Evolutionary conservation across 2,797 vertebrate genomes (phyloP).

Genomic region (Aythya fuligula): DNA sequence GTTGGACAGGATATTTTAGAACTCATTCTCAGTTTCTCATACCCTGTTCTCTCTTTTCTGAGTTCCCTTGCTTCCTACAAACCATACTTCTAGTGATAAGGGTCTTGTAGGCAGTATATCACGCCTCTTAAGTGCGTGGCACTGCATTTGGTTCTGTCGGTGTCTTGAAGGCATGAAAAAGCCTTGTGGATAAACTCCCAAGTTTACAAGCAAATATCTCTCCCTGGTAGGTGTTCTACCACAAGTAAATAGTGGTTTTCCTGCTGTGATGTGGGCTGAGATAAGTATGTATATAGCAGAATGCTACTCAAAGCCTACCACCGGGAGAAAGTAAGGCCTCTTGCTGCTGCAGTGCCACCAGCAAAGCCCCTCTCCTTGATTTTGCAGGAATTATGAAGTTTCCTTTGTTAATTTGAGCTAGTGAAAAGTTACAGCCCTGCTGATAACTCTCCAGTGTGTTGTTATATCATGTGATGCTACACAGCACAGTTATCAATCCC

Average conservation of each 20-base stretch:
- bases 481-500: neutral
- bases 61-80: neutral
- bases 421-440: conserved; percentile 18
- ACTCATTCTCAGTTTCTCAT: neutral
- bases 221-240: neutral
- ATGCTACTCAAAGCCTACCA: neutral
- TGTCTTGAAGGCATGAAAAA: neutral
- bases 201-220: neutral
- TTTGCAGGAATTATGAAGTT: neutral
- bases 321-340: neutral
- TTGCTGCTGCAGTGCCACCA: neutral
- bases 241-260: neutral
- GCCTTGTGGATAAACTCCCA: neutral
- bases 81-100: neutral
- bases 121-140: neutral
- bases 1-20: neutral
- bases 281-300: neutral
- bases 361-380: neutral
- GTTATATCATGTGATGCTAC: neutral
- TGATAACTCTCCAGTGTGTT: neutral
- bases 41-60: neutral
- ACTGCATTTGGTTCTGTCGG: neutral
- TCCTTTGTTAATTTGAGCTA: conserved; percentile 16
- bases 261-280: neutral
- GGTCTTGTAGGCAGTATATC: neutral